Percentiles rank a stretch among this genome's conserved stretches.
Evolutionary conservation across 2,888 invertebrate genomes (phyloP).

Genomic region (Drosophila macrospina): DNA sequence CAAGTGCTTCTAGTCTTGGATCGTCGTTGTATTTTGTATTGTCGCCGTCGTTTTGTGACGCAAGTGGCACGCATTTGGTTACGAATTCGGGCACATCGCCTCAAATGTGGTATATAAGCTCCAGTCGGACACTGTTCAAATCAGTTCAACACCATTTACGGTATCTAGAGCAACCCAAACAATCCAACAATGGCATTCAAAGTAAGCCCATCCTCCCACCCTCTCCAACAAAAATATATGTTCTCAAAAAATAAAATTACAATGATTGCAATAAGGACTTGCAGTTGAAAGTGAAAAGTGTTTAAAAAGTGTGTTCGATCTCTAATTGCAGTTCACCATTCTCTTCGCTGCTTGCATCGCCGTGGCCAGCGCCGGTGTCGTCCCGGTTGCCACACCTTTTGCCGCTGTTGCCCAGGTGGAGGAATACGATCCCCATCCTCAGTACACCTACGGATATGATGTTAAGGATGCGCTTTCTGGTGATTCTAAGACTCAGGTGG

Average conservation of each 20-base stretch:
- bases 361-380: slow-evolving; percentile 80
- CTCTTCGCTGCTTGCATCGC: slow-evolving; percentile 82
- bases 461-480: slow-evolving; percentile 85
- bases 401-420: slow-evolving; percentile 81
- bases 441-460: slow-evolving; percentile 85
- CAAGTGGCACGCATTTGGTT: slow-evolving; percentile 67
- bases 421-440: slow-evolving; percentile 85
- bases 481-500: slow-evolving; percentile 85
- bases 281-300: slow-evolving; percentile 20
- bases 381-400: slow-evolving; percentile 77
- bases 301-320: slow-evolving; percentile 10
- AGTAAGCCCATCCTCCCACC: slow-evolving; percentile 72
- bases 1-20: slow-evolving; percentile 70
- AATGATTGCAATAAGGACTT: background rate
- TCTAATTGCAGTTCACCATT: slow-evolving; percentile 76
- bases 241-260: background rate
- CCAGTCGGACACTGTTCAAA: slow-evolving; percentile 69
- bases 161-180: slow-evolving; percentile 82
- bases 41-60: slow-evolving; percentile 67
- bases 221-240: background rate
- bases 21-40: slow-evolving; percentile 54
- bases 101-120: slow-evolving; percentile 79
- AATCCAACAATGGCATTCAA: slow-evolving; percentile 83
- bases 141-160: slow-evolving; percentile 83
- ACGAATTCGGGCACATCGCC: slow-evolving; percentile 59